These are phyloP conservation scores for Phalacrocorax brasilianus DNA, from an alignment of 2,113 vertebrate genomes.

Conservation along the genomic window DNA sequence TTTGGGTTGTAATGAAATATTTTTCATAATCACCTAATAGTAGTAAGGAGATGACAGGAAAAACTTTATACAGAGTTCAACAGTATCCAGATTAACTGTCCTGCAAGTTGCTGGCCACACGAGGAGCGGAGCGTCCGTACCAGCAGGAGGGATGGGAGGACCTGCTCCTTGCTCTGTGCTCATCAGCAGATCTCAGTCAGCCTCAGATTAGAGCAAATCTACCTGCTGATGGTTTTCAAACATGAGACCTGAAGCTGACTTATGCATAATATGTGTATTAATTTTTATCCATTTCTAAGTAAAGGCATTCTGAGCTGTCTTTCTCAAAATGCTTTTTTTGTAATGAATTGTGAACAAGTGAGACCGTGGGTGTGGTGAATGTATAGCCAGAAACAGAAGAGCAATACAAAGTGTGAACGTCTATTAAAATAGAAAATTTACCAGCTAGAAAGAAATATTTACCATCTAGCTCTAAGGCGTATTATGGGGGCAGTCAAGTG, in stretches of 20 bases:
- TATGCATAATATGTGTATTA: background rate
- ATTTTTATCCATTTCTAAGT: background rate
- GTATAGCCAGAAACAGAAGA: background rate
- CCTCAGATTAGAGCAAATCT: background rate
- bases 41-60: background rate
- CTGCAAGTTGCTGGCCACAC: background rate
- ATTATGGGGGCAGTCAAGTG: background rate
- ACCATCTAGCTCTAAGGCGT: slow-evolving; percentile 16
- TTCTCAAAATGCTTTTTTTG: background rate
- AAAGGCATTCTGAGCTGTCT: background rate
- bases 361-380: background rate
- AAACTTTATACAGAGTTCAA: background rate
- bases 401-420: background rate
- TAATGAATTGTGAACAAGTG: background rate
- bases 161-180: background rate
- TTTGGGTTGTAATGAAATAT: background rate
- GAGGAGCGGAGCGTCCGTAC: background rate
- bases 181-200: background rate
- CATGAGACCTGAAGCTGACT: background rate
- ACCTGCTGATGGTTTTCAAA: background rate
- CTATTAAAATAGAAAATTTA: background rate
- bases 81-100: background rate
- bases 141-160: background rate
- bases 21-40: background rate
- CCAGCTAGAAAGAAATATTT: background rate